phyloP scores from a whole-genome alignment of 2,797 vertebrate species.

The Pseudomugil gertrudae region DNA sequence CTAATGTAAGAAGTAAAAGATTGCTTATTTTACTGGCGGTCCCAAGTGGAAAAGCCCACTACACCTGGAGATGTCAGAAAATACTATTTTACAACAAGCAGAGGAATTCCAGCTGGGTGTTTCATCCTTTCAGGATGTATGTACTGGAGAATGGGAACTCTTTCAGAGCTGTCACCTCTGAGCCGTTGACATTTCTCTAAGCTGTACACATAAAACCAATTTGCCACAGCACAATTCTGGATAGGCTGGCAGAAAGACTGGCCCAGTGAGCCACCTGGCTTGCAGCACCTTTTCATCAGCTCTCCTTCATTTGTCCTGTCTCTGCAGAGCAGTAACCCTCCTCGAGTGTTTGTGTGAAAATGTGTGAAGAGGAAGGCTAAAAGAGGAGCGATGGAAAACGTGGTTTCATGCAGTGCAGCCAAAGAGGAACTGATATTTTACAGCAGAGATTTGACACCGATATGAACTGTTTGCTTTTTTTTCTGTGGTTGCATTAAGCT shows the following conservation, averaged over 20 bases:
- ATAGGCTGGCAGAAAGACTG: constrained; percentile 18
- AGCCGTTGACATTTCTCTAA: neutral
- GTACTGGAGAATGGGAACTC: neutral
- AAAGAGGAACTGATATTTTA: constrained; percentile 8
- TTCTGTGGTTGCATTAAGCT: no score
- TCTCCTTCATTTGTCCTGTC: neutral
- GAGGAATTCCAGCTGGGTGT: neutral
- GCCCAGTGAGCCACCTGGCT: constrained; percentile 21
- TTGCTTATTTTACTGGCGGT: no score
- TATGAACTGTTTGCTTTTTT: neutral
- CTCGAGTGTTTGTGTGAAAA: constrained; percentile 34
- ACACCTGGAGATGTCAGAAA: neutral
- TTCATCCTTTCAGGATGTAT: neutral
- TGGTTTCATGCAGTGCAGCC: neutral
- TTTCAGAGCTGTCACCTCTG: neutral
- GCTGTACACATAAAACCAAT: neutral
- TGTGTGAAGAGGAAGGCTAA: constrained; percentile 5
- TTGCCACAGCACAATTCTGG: neutral
- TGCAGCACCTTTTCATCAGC: constrained; percentile 2
- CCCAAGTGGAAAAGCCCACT: no score
- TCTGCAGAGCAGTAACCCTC: neutral
- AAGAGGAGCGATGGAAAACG: neutral
- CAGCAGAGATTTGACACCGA: constrained; percentile 1
- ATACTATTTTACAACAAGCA: neutral
- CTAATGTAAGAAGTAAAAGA: no score